Percentiles rank a stretch among this genome's conserved stretches.
phyloP scores from a whole-genome alignment of 1,140 invertebrate species.

The Dermatophagoides farinae region DNA sequence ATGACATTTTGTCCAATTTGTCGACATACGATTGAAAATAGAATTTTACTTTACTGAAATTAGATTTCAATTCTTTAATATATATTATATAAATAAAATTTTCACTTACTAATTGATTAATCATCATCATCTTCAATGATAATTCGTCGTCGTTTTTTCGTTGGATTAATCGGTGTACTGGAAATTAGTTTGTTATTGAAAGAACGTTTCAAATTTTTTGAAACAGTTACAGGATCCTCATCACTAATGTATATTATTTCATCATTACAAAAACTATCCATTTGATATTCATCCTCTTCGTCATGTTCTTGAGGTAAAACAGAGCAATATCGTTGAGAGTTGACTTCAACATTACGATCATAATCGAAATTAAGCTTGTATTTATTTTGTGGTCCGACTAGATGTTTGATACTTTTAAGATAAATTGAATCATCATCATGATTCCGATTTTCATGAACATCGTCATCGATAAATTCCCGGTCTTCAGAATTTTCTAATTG shows the following conservation, averaged over 20 bases:
- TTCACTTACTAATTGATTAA: background rate
- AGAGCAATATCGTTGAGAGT: background rate
- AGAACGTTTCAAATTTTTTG: background rate
- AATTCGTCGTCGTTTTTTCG: background rate
- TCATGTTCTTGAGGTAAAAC: background rate
- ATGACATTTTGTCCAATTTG: slow-evolving; percentile 94
- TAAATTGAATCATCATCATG: background rate
- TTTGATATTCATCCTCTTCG: slow-evolving; percentile 1
- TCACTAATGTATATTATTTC: background rate
- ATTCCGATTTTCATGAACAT: background rate
- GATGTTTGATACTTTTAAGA: background rate
- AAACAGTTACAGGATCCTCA: background rate
- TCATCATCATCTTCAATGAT: background rate
- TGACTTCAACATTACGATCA: slow-evolving; percentile 9
- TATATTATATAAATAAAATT: background rate
- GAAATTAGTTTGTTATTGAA: background rate
- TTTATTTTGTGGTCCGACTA: background rate
- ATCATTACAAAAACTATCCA: slow-evolving; percentile 1
- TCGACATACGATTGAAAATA: slow-evolving; percentile 78
- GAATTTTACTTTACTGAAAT: slow-evolving; percentile 58
- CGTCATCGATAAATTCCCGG: background rate
- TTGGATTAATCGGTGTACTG: background rate
- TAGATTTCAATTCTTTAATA: background rate
- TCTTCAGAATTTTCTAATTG: background rate
- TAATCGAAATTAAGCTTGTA: slow-evolving; percentile 10